Conservation (phyloP, 1,140 invertebrate genomes). For the Octopus sinensis region DNA sequence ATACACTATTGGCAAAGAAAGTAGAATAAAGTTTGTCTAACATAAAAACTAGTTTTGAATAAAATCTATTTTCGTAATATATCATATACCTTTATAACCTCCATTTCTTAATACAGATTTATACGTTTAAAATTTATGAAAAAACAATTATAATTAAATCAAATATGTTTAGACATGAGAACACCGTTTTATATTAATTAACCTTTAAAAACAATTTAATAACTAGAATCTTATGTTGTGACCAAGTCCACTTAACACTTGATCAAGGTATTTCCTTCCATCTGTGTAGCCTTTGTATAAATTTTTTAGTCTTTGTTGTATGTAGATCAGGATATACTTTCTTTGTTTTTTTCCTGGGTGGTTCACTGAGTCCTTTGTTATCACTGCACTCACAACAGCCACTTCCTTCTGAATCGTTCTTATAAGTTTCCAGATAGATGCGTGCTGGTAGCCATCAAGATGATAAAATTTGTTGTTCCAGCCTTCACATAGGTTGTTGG, state of each 20-base stretch:
- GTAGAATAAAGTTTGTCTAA: no score
- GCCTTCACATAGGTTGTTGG: conserved; percentile 24
- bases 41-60: no score
- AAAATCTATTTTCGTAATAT: no score
- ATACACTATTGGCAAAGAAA: no score
- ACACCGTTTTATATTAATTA: no score
- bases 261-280: not conserved
- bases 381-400: not conserved
- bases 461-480: conserved; percentile 5
- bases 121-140: no score
- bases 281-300: not conserved
- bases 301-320: conserved; percentile 5
- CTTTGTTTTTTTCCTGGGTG: not conserved
- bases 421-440: conserved; percentile 13
- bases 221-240: not conserved
- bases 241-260: not conserved
- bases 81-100: no score
- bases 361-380: no score
- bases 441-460: conserved; percentile 21
- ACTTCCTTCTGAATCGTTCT: conserved; percentile 10
- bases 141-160: no score
- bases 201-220: no score
- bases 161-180: no score
- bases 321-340: not conserved
- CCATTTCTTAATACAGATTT: no score